Evolutionary conservation across 92 coral and sea anemone genomes (phyloP).

Genomic region (Blastomussa wellsi): DNA sequence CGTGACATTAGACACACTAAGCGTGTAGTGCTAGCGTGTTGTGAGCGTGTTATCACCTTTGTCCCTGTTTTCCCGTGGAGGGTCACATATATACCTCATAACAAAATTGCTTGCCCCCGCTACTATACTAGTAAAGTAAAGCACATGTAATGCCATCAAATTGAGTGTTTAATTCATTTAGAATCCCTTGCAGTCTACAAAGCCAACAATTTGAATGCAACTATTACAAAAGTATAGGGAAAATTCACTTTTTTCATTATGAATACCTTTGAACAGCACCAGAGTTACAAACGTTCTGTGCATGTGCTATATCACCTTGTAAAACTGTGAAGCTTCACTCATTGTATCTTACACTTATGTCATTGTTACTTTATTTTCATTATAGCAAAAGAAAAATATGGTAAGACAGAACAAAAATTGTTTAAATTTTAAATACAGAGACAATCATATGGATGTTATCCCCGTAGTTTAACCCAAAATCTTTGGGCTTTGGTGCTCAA

Average conservation of each 20-base stretch:
- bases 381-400: slow-evolving; percentile 11
- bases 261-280: too few relatives aligned
- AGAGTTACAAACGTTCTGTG: too few relatives aligned
- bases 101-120: too few relatives aligned
- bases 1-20: too few relatives aligned
- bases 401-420: slow-evolving; percentile 14
- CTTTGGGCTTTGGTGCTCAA: slow-evolving; percentile 11
- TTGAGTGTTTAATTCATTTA: slow-evolving; percentile 9
- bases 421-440: not conserved
- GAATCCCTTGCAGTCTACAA: slow-evolving; percentile 17
- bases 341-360: slow-evolving; percentile 18
- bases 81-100: too few relatives aligned
- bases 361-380: slow-evolving; percentile 9
- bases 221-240: too few relatives aligned
- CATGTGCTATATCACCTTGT: slow-evolving; percentile 24
- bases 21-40: too few relatives aligned
- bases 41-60: too few relatives aligned
- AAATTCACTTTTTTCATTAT: too few relatives aligned
- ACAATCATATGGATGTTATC: slow-evolving; percentile 9
- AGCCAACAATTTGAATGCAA: not conserved
- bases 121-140: not conserved
- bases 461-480: slow-evolving; percentile 11
- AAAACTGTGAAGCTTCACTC: slow-evolving; percentile 20
- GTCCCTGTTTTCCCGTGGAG: too few relatives aligned
- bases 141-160: slow-evolving; percentile 8